Conservation (phyloP, 2,113 vertebrate genomes). For the Rhea pennata region DNA sequence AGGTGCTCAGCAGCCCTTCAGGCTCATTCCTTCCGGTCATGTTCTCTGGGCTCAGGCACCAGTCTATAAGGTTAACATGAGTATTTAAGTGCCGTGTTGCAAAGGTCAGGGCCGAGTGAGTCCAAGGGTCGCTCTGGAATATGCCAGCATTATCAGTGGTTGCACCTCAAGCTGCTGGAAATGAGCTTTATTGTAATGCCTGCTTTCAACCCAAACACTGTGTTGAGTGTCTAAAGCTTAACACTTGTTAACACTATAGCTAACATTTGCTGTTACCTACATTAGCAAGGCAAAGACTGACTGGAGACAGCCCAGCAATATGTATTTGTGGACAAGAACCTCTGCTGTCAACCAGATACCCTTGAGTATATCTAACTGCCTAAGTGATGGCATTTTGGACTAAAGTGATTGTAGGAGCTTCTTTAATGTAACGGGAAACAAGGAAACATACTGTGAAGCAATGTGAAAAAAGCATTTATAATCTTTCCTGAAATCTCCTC, state of each 20-base stretch:
- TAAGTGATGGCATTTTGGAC: neutral
- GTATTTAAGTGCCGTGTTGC: neutral
- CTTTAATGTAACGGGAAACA: neutral
- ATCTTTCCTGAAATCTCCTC: neutral
- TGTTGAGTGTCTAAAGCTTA: neutral
- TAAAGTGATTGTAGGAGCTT: neutral
- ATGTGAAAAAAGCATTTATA: neutral
- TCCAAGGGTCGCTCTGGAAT: neutral
- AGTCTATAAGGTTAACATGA: neutral
- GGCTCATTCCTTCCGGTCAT: neutral
- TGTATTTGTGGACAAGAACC: neutral
- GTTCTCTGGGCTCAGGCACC: neutral
- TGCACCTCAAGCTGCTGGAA: neutral
- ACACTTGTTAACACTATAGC: neutral
- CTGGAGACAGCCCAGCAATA: neutral
- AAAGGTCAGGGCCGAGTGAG: neutral
- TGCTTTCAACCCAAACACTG: neutral
- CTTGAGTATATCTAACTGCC: neutral
- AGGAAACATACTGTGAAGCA: neutral
- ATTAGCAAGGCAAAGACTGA: neutral
- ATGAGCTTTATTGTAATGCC: neutral
- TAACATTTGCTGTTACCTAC: neutral
- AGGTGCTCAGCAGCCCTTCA: neutral
- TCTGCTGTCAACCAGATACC: neutral
- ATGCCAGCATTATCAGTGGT: neutral